Evolutionary conservation across 2,113 vertebrate genomes (phyloP), one percentile per base, ranked within the genome.

Genomic region (Tetrax tetrax): DNA sequence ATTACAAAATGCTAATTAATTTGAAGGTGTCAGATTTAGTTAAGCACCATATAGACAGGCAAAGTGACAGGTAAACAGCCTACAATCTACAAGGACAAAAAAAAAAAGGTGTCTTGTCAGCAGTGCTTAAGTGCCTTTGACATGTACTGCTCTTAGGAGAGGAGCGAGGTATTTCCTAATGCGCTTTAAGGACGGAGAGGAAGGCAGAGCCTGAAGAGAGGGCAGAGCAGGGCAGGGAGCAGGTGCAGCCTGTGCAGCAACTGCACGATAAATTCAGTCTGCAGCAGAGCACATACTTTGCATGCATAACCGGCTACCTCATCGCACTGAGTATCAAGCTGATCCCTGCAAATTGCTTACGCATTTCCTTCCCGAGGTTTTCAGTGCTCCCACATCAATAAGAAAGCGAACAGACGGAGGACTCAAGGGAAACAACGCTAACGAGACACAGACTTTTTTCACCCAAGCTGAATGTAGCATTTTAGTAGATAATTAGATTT

Each of bases 1-100:
- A 43, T 83, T 94, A 91, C 56, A 84, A 93, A 87, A 83, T 74
- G 69, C 54, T 94, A 89, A 95, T 96, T 93, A 93, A 95, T 91
- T 87, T 79, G 72, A 87, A 93, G 87, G 65, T 9, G 47, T 89
- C 91, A 95, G 65, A 61, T 84, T 89, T 90, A 83, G 72, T 92
- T 93, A 92, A 91, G 74, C 54, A 8, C 47, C 59, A 12, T 18
- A 45, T 6, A 66, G 79, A 69, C 68, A 69, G 48, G 70, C 54
- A 95, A 92, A 83, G 90, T 91, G 61, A 47, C 61, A 87, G 80
- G 83, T 53, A 92, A 96, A 74, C 47, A 86, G 60, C 50, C 60
- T 75, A 57, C 69, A 84, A 57, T 13, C 48, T 56, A 61, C 76
- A 90, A 70, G 47, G 29, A 18, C n/a, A 57, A 92, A 71, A 82